phyloP scores from a whole-genome alignment of 2,888 invertebrate species.

The Liopterus haemorrhoidalis region DNA sequence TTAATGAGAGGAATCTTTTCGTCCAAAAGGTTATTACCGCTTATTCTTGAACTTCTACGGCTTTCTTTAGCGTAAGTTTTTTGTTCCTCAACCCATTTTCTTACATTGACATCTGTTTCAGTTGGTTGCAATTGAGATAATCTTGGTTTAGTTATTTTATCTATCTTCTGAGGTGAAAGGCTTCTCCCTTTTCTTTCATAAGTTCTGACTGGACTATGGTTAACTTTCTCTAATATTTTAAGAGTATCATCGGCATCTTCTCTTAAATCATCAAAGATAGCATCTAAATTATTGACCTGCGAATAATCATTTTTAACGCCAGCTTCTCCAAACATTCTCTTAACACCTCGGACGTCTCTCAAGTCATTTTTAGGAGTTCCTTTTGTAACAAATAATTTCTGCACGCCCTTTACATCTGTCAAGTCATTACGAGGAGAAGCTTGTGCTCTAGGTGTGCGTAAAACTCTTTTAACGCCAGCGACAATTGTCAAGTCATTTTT shows the following conservation, averaged over 20 bases:
- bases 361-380: constrained; percentile 42
- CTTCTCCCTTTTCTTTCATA: constrained; percentile 15
- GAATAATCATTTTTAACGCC: too few species aligned
- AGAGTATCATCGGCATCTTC: background rate
- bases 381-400: constrained; percentile 38
- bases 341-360: constrained; percentile 26
- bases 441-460: constrained; percentile 32
- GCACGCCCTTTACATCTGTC: constrained; percentile 45
- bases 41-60: constrained; percentile 14
- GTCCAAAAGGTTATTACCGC: constrained; percentile 4
- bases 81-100: constrained; percentile 15
- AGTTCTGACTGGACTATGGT: constrained; percentile 8
- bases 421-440: constrained; percentile 44
- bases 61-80: constrained; percentile 20
- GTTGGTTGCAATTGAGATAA: background rate
- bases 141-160: constrained; percentile 1
- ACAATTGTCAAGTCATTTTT: constrained; percentile 42
- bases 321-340: constrained; percentile 7
- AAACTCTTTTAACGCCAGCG: constrained; percentile 43
- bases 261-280: too few species aligned
- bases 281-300: too few species aligned
- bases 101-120: background rate
- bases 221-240: background rate
- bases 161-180: constrained; percentile 8
- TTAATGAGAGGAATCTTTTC: constrained; percentile 1